A percentile compares a stretch with the other conserved stretches of the same genome.
phyloP scores from a whole-genome alignment of 2,888 invertebrate genomes.

The Nemotelus nigrinus region DNA sequence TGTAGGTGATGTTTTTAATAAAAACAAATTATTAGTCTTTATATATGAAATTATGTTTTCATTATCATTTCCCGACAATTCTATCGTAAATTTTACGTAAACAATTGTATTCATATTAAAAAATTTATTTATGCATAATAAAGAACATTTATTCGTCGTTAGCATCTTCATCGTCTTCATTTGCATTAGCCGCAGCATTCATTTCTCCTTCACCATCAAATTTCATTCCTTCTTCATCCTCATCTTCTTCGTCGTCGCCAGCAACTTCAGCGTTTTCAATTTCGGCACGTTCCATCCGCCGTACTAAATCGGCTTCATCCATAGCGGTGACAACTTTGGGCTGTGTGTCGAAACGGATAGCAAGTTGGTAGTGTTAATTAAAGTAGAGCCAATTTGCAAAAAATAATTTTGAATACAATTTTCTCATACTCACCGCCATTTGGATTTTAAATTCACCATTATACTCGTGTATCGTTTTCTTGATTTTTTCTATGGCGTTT shows the following conservation, averaged over 20 bases:
- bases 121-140: constrained; percentile 66
- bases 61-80: not conserved
- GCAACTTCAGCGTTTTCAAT: constrained; percentile 94
- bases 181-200: constrained; percentile 46
- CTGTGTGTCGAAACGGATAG: constrained; percentile 63
- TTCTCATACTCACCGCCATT: constrained; percentile 81
- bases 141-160: constrained; percentile 42
- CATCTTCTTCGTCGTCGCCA: constrained; percentile 88
- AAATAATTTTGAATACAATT: not conserved
- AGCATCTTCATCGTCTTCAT: constrained; percentile 27
- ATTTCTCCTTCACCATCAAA: constrained; percentile 64
- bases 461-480: constrained; percentile 79
- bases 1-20: constrained; percentile 40
- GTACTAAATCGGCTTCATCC: constrained; percentile 94
- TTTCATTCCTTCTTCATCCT: constrained; percentile 68
- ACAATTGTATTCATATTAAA: constrained; percentile 66
- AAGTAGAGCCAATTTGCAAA: not conserved
- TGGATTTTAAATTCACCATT: constrained; percentile 95
- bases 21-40: constrained; percentile 39
- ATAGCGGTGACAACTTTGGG: constrained; percentile 98
- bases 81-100: not conserved
- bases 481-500: constrained; percentile 88
- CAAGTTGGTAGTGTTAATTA: too few species aligned
- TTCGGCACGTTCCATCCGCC: constrained; percentile 93
- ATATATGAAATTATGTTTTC: not conserved